Evolutionary conservation across 2,888 invertebrate species (phyloP).

Genomic region (Dione juno): DNA sequence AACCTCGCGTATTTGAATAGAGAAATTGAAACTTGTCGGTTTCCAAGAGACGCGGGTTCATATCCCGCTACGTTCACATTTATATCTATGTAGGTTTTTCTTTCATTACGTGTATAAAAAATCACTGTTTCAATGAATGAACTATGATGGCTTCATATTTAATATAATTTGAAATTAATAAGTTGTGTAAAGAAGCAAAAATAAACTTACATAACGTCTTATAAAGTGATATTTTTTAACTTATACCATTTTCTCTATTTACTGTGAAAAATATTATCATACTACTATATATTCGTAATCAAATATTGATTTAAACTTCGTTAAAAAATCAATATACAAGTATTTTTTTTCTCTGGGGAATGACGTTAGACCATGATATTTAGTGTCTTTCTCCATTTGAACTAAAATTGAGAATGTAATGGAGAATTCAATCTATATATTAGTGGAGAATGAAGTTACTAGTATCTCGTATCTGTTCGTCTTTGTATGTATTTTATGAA

Average conservation of each 20-base stretch:
- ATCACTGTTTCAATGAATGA: no score
- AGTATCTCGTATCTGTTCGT: no score
- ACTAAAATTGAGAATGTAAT: no score
- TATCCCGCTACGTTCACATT: background rate
- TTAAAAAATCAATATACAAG: background rate
- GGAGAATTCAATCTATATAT: no score
- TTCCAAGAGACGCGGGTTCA: background rate
- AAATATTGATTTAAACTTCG: slow-evolving; percentile 18
- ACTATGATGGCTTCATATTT: no score
- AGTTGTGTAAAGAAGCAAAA: background rate
- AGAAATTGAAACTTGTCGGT: background rate
- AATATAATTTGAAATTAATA: background rate
- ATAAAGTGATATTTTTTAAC: background rate
- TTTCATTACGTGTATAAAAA: no score
- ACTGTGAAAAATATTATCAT: background rate
- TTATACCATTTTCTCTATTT: background rate
- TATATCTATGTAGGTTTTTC: no score
- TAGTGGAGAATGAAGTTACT: no score
- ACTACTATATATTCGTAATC: slow-evolving; percentile 1
- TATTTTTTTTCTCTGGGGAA: slow-evolving; percentile 15
- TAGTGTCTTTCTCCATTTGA: no score
- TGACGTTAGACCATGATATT: background rate
- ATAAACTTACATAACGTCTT: background rate
- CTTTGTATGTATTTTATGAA: no score
- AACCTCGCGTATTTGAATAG: no score